Evolutionary conservation across 2,888 invertebrate genomes (phyloP), one percentile per base, ranked within the genome.

Genomic region (Crepidodera aurea): DNA sequence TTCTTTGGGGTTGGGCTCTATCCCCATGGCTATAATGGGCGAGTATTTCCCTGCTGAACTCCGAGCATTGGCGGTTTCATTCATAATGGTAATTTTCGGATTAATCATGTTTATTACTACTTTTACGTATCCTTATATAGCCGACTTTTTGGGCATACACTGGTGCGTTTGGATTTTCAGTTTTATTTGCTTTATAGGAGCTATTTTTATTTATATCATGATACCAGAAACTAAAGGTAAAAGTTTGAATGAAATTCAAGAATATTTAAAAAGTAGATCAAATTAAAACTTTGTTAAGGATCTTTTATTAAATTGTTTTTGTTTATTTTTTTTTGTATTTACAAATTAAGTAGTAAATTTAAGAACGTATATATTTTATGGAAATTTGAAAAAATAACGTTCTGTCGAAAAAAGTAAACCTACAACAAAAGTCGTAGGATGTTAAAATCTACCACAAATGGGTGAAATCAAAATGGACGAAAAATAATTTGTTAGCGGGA

Each of bases 221-320:
- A 56, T 56, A n/a, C 56, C 56, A n/a, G 56, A 56, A 32, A 56
- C 56, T 12, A 56, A 48, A 25, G 56, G 56, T 1, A 56, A 56
- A 25, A 56, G 46, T 56, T 18, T 56, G 15, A 13, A 7, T 8
- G 37, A 56, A 7, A 46, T 56, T 12, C 56, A 56, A 22, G 25
- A 56, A n/a, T 56, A 56, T 18, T 37, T 56, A 16, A 56, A 18
- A 42, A 46, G 12, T 25, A 48, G 37, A 27, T 46, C 19, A 16
- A 32, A 22, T 22, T 22, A n/a, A n/a, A n/a, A n/a, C n/a, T n/a
- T n/a, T n/a, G n/a, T n/a, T n/a, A n/a, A n/a, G n/a, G n/a, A n/a
- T n/a, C n/a, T n/a, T n/a, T n/a, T n/a, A n/a, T n/a, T n/a, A n/a
- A n/a, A n/a, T n/a, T n/a, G n/a, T n/a, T n/a, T n/a, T n/a, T n/a